These are phyloP conservation scores for Aphelenchoides fujianensis DNA, from an alignment of 1,140 invertebrate species.

Conservation along the genomic window DNA sequence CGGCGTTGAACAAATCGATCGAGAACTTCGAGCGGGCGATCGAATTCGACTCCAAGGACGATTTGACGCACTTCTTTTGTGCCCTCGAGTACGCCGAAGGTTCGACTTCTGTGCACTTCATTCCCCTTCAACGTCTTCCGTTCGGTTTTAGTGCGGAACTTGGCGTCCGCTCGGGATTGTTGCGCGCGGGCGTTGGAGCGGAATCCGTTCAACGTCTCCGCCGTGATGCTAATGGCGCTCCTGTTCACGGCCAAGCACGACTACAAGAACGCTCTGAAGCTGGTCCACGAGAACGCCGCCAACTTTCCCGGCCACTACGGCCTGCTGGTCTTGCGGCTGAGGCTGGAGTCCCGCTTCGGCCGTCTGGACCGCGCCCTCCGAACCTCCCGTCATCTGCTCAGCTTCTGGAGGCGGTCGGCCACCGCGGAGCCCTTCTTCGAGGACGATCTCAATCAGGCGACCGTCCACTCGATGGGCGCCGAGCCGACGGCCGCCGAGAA, in stretches of 20 bases:
- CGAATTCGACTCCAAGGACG: conserved; percentile 51
- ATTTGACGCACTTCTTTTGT: conserved; percentile 58
- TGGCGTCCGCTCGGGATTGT: conserved; percentile 48
- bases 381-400: conserved; percentile 51
- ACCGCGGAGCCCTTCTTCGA: not conserved
- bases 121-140: too few relatives aligned
- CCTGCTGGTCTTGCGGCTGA: conserved; percentile 54
- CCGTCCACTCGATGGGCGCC: not conserved
- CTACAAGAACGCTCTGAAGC: conserved; percentile 54
- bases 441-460: not conserved
- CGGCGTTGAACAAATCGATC: conserved; percentile 34
- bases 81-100: conserved; percentile 56
- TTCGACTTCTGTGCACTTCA: conserved; percentile 19
- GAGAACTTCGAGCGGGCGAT: conserved; percentile 52
- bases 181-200: conserved; percentile 51
- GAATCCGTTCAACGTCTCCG: conserved; percentile 53
- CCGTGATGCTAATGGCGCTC: conserved; percentile 58
- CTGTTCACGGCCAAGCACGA: conserved; percentile 58
- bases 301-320: conserved; percentile 61
- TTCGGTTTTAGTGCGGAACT: conserved; percentile 28
- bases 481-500: conserved; percentile 1
- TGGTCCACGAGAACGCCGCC: conserved; percentile 50
- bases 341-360: conserved; percentile 50
- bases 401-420: conserved; percentile 45
- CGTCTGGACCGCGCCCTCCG: conserved; percentile 54